Base-by-base conservation (phyloP, 92 coral and sea anemone species). In the Epizoanthus ramosus region DNA sequence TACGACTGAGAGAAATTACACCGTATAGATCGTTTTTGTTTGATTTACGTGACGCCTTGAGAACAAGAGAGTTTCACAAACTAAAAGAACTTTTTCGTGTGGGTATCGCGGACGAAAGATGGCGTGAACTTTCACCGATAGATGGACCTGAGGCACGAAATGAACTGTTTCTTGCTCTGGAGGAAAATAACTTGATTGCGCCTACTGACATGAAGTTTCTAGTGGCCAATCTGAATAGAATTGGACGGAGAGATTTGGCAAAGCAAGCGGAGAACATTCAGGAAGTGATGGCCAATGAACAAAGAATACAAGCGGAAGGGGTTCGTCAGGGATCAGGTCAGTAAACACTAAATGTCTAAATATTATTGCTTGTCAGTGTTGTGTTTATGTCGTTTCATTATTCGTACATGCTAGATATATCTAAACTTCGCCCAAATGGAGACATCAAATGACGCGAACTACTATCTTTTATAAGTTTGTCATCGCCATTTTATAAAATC, bases 1-100 rank as follows among this genome's bases (percentile, higher is more conserved):
- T 3, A n/a, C 71, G 43, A 15, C 71, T 7, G 8, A 66, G 13
- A 66, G 71, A 66, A 33, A 31, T 66, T 28, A 66, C 71, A 25
- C 71, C 71, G n/a, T 66, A 66, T 41, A 66, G 45, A 4, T 9
- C 24, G 0, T 66, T 66, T 41, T 41, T 66, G 9, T 66, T 66
- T 10, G 71, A 66, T 66, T 41, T 66, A 13, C 71, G 71, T 5
- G 71, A 66, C 71, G 71, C 71, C 15, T 66, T 66, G 71, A 66
- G 71, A 66, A 66, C 7, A 33, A 66, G 23, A n/a, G 71, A 66
- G 33, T 66, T 66, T 66, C 10, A 0, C 12, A 66, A 14, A 41
- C 71, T 66, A 18, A 66, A 66, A 33, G 71, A 66, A 5, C 71
- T 66, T 66, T 66, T 66, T 66, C 71, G 71, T 33, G 71, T 41